phyloP scores from a whole-genome alignment of 1,140 invertebrate species.

The Drosophila insularis region DNA sequence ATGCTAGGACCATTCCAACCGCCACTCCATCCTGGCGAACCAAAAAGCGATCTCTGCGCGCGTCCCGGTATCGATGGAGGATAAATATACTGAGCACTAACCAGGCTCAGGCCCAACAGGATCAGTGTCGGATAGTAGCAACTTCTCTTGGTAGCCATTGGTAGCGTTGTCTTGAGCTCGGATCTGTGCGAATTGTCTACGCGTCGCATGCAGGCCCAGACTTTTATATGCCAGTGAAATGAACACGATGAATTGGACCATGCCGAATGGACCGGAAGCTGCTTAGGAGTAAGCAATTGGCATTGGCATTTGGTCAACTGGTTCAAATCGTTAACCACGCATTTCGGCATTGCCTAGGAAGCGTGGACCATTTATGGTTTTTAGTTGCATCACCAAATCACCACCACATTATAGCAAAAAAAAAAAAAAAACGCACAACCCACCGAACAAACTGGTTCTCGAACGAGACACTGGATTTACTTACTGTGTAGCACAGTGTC shows the following conservation, averaged over 20 bases:
- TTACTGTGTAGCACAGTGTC: slow-evolving; percentile 38
- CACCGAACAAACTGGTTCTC: slow-evolving; percentile 40
- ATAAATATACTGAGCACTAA: slow-evolving; percentile 29
- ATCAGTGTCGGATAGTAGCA: slow-evolving; percentile 19
- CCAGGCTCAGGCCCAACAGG: slow-evolving; percentile 28
- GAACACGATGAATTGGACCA: slow-evolving; percentile 59
- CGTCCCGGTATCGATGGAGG: slow-evolving; percentile 22
- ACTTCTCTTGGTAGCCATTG: slow-evolving; percentile 31
- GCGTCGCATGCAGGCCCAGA: slow-evolving; percentile 16
- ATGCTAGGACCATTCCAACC: slow-evolving; percentile 33
- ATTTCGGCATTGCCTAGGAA: slow-evolving; percentile 63
- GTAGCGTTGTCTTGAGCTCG: slow-evolving; percentile 19
- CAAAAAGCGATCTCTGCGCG: slow-evolving; percentile 39
- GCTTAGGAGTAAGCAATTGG: slow-evolving; percentile 48
- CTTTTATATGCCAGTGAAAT: slow-evolving; percentile 49
- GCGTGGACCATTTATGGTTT: slow-evolving; percentile 66
- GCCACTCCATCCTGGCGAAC: slow-evolving; percentile 29
- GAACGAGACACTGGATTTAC: not conserved
- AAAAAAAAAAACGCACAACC: slow-evolving; percentile 18
- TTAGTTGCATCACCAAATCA: slow-evolving; percentile 59
- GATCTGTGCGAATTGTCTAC: slow-evolving; percentile 49
- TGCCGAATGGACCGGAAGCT: slow-evolving; percentile 29
- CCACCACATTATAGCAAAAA: slow-evolving; percentile 18
- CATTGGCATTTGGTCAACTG: slow-evolving; percentile 78
- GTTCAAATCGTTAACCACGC: slow-evolving; percentile 51